Evolutionary conservation across 1,140 invertebrate genomes (phyloP), one percentile per base, ranked within the genome.

Genomic region (Halictus rubicundus): DNA sequence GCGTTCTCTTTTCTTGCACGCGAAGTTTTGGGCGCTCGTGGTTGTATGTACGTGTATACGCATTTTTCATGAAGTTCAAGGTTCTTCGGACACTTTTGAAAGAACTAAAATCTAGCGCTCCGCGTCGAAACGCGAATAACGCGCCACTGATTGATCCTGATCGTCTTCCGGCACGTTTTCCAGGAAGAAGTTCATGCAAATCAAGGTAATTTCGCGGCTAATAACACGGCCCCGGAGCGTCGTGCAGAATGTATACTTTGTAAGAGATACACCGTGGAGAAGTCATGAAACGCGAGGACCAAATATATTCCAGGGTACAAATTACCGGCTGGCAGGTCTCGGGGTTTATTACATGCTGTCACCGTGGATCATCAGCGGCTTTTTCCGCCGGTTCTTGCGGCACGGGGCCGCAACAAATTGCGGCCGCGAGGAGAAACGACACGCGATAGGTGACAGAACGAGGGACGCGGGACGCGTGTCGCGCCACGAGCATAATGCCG

Each of bases 301-400:
- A 37, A 63, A 25, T 12, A 21, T 60, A 60, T 46, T 68, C 57
- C 42, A 32, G 9, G 19, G 25, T 23, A 54, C 46, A 78, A 63
- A 63, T 71, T 42, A 63, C 9, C 14, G 27, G 59, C 16, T 32
- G 39, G 19, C n/a, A 10, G 7, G 21, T 1, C 7, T 9, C 27
- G 52, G 27, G 4, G 59, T 72, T 52, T 78, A 78, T 78, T 78
- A 72, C 68, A 72, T 49, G 76, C 32, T 78, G 76, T 72, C 76
- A 64, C 46, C 46, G 76, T 8, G 49, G n/a, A 4, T 64, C 52
- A 23, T 59, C 57, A 0, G 27, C 21, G 25, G 54, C 16, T 65
- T 78, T 78, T 78, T 72, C 68, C 59, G 25, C 10, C 8, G 27
- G 3, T 69, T 57, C 61, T 49, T n/a, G 25, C 16, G 25, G 42